These are phyloP conservation scores for Hypothenemus hampei DNA, from an alignment of 1,140 invertebrate genomes.

Conservation along the genomic window DNA sequence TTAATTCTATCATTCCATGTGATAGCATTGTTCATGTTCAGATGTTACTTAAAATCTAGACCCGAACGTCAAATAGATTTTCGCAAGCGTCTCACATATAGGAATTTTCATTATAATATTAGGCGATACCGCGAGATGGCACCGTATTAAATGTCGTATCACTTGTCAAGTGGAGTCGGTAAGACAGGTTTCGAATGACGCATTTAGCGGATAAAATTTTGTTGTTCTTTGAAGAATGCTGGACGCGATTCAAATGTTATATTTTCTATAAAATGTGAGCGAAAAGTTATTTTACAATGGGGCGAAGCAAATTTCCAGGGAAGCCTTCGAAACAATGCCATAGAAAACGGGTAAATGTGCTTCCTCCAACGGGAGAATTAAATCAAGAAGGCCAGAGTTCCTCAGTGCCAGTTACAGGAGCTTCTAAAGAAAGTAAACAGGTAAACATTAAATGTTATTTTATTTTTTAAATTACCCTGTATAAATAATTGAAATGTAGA, in stretches of 20 bases:
- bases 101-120: no score
- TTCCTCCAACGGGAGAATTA: conserved; percentile 53
- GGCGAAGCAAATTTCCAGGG: conserved; percentile 72
- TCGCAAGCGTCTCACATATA: no score
- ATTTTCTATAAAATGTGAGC: conserved; percentile 26
- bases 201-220: conserved; percentile 21
- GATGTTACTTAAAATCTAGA: no score
- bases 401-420: conserved; percentile 46
- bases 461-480: conserved; percentile 2
- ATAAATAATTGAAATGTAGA: background rate
- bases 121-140: no score
- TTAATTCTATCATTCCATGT: no score
- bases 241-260: conserved; percentile 23
- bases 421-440: conserved; percentile 50
- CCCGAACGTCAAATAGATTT: no score
- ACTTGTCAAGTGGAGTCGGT: background rate
- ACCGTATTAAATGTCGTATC: background rate
- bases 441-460: conserved; percentile 36
- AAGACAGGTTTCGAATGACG: conserved; percentile 1
- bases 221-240: conserved; percentile 28
- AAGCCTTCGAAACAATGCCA: conserved; percentile 79
- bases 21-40: no score
- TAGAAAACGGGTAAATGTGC: conserved; percentile 73
- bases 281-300: conserved; percentile 48
- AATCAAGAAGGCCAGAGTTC: conserved; percentile 45